Evolutionary conservation across 1,140 invertebrate genomes (phyloP), one percentile per base, ranked within the genome.

Genomic region (Pogonomyrmex californicus): DNA sequence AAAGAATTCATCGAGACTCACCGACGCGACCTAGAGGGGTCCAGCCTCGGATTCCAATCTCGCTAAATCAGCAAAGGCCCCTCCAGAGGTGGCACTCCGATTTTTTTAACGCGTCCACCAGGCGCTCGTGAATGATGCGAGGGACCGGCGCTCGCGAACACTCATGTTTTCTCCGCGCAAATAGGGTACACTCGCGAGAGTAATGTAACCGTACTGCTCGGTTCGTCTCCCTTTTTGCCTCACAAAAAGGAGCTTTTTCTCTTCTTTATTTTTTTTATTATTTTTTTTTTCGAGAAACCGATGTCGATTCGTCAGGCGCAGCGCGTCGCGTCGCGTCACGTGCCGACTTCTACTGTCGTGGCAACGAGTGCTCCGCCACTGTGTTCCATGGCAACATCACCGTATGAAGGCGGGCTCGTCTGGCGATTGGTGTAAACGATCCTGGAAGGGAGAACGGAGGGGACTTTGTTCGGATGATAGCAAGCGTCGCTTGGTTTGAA

Each of bases 351-450:
- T 54, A 91, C 89, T 89, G 86, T 90, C 93, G 92, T 91, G 89
- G 86, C 93, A 93, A 94, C 93, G 91, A 90, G 87, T 88, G 90
- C 92, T 92, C 90, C 90, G 91, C 77, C 90, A 94, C 93, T 92
- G 91, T 92, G 87, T 85, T 68, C 54, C 62, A 85, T 91, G 58
- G 77, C 54, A 68, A 73, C 77, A 66, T 93, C 92, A 88, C 91
- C 91, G 91, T 88, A 87, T 91, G 89, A 89, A 88, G 88, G 91
- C 88, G 83, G 87, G 79, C 86, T 85, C 51, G 86, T 6, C 62
- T 62, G 71, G 71, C 65, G 78, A 83, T 88, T 87, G 88, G 88
- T 63, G 82, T 68, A 73, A 83, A 87, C 73, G 87, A 73, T 60
- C 33, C 12, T 51, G 82, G 66, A 66, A 79, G 88, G 88, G 90